Percentiles rank a stretch among this genome's conserved stretches.
These are phyloP conservation scores for Cotesia typhae DNA, from an alignment of 1,140 invertebrate genomes.

Conservation along the genomic window DNA sequence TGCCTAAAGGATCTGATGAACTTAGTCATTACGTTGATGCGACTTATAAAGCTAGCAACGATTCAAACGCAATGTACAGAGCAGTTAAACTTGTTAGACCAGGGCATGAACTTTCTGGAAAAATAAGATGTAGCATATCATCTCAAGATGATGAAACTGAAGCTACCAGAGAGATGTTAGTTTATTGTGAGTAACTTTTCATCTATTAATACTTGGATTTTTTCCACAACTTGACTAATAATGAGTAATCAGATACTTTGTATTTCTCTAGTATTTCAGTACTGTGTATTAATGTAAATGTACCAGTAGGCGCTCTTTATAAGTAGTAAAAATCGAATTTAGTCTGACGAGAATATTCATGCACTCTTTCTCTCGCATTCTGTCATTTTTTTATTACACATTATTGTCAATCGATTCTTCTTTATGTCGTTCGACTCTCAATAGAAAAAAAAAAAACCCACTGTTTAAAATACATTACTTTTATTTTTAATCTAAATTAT, in stretches of 20 bases:
- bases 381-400: too few species aligned
- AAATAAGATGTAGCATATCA: conserved; percentile 78
- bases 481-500: too few species aligned
- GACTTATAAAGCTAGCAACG: conserved; percentile 71
- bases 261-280: not conserved
- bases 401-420: not conserved
- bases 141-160: conserved; percentile 76
- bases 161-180: conserved; percentile 74
- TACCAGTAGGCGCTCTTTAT: not conserved
- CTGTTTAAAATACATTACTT: too few species aligned
- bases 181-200: conserved; percentile 72
- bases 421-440: not conserved
- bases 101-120: conserved; percentile 77
- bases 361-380: not conserved
- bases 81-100: conserved; percentile 76
- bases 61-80: conserved; percentile 72
- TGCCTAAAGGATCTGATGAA: conserved; percentile 71
- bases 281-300: not conserved
- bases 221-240: not conserved
- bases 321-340: conserved; percentile 35
- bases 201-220: not conserved
- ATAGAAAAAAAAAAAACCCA: too few species aligned
- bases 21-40: conserved; percentile 72
- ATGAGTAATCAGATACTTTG: not conserved
- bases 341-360: conserved; percentile 34